Evolutionary conservation across 1,140 invertebrate species (phyloP).

Genomic region (Aporrectodea caliginosa): DNA sequence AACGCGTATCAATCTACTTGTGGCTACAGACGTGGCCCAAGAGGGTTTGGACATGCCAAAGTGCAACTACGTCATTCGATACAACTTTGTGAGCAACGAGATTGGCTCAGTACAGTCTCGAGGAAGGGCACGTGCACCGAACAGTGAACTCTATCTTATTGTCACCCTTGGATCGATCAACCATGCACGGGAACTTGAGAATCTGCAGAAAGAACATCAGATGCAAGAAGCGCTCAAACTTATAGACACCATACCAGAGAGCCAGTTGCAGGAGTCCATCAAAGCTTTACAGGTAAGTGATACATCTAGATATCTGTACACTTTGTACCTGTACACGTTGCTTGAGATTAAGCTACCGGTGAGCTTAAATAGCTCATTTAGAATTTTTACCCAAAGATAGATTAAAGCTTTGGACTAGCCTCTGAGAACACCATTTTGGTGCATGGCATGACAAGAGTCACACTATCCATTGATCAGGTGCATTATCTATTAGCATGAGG

Average conservation of each 20-base stretch:
- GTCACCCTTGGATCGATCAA: conserved; percentile 18
- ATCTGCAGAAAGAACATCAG: conserved; percentile 22
- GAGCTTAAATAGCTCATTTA: too few relatives aligned
- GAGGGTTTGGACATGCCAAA: conserved; percentile 31
- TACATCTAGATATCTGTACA: too few relatives aligned
- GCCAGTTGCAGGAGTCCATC: background rate
- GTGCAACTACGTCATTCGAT: conserved; percentile 34
- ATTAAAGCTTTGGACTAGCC: too few relatives aligned
- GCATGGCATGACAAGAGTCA: too few relatives aligned
- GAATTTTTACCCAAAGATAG: too few relatives aligned
- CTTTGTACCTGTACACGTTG: too few relatives aligned
- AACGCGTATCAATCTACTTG: conserved; percentile 5
- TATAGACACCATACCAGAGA: background rate
- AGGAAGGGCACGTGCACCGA: conserved; percentile 26
- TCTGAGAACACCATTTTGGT: too few relatives aligned
- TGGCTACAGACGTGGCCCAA: conserved; percentile 32
- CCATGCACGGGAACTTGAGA: conserved; percentile 25
- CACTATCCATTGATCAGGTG: too few relatives aligned
- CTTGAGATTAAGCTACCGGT: too few relatives aligned
- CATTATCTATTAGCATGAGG: too few relatives aligned
- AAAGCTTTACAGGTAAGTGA: background rate
- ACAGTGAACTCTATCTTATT: conserved; percentile 31
- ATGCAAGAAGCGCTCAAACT: conserved; percentile 19
- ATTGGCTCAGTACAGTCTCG: conserved; percentile 33
- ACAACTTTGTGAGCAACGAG: conserved; percentile 35